A percentile compares a stretch with the other conserved stretches of the same genome.
Conservation (phyloP, 2,113 vertebrate genomes). For the Callithrix jacchus region DNA sequence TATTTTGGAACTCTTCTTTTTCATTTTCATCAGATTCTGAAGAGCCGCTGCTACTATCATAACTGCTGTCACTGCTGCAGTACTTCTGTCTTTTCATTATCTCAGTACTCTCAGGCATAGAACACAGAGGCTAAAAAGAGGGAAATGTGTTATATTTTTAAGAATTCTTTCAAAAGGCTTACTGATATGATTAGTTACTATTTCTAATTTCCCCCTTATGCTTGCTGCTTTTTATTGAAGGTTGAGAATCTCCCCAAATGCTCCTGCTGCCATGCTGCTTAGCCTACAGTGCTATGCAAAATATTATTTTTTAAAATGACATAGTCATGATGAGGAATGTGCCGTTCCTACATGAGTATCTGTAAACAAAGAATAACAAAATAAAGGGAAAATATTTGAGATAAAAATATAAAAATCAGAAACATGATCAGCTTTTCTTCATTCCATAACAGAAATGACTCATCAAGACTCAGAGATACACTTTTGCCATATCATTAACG, state of each 20-base stretch:
- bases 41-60: constrained; percentile 85
- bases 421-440: background rate
- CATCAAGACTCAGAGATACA: background rate
- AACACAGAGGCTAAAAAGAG: constrained; percentile 88
- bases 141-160: background rate
- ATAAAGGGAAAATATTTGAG: background rate
- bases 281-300: background rate
- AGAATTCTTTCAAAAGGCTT: background rate
- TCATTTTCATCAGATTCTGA: constrained; percentile 87
- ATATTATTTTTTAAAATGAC: background rate
- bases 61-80: constrained; percentile 87
- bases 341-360: background rate
- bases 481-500: constrained; percentile 37
- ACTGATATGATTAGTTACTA: background rate
- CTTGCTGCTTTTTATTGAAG: background rate
- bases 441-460: background rate
- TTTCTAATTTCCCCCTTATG: background rate
- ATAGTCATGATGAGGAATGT: background rate
- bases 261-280: background rate
- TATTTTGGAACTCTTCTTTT: constrained; percentile 83
- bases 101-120: constrained; percentile 95
- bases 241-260: background rate
- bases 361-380: background rate
- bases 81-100: constrained; percentile 84
- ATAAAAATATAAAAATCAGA: background rate